These are phyloP conservation scores for Atopsyche davidsoni DNA, from an alignment of 1,140 invertebrate genomes.

Conservation along the genomic window DNA sequence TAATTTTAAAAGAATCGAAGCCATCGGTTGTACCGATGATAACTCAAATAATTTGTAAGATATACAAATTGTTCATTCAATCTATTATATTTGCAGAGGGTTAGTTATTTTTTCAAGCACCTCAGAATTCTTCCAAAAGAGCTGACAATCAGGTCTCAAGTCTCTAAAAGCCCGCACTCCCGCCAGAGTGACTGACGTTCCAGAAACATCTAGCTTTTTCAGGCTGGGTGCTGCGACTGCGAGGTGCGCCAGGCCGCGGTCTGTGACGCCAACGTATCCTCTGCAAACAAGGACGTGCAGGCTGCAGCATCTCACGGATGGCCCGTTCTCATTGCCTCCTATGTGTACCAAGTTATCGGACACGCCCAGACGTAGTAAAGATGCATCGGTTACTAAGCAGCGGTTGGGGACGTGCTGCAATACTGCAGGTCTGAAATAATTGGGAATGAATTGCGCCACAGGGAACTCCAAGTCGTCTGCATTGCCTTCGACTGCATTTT, in stretches of 20 bases:
- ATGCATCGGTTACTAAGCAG: conserved; percentile 18
- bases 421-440: too few species aligned
- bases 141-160: conserved; percentile 45
- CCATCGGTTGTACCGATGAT: too few species aligned
- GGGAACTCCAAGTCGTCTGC: background rate
- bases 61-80: too few species aligned
- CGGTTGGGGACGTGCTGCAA: conserved; percentile 12
- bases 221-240: conserved; percentile 53
- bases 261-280: conserved; percentile 58
- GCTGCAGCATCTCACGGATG: conserved; percentile 1
- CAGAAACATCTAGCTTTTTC: conserved; percentile 54
- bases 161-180: conserved; percentile 52
- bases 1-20: too few species aligned
- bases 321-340: background rate
- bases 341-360: conserved; percentile 19
- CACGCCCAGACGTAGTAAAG: conserved; percentile 37
- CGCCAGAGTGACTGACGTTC: conserved; percentile 49
- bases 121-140: conserved; percentile 34
- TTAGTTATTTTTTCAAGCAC: too few species aligned
- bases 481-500: conserved; percentile 1
- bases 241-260: conserved; percentile 56
- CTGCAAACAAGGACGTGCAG: conserved; percentile 42
- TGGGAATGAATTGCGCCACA: background rate
- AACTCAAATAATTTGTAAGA: too few species aligned
- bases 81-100: too few species aligned